Percentiles rank a stretch among this genome's conserved stretches.
These are phyloP conservation scores for Microctonus aethiopoides DNA, from an alignment of 2,888 invertebrate species.

Conservation along the genomic window DNA sequence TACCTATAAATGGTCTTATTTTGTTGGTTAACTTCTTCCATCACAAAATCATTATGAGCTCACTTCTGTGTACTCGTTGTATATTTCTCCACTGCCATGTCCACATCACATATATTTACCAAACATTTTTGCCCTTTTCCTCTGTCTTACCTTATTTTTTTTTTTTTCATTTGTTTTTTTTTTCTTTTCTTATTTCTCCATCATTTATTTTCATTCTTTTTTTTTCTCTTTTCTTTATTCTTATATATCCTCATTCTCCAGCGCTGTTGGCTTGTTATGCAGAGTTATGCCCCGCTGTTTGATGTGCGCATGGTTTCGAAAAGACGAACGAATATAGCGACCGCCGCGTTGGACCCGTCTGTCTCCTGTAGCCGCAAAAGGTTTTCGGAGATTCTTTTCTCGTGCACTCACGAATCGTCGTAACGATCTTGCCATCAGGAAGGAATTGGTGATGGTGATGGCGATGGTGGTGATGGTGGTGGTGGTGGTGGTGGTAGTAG, in stretches of 20 bases:
- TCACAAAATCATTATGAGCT: not conserved
- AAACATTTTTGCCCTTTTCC: slow-evolving; percentile 40
- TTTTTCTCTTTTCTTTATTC: slow-evolving; percentile 32
- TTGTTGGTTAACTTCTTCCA: not conserved
- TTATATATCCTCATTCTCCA: slow-evolving; percentile 42
- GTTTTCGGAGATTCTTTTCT: slow-evolving; percentile 31
- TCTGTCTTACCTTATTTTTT: not conserved
- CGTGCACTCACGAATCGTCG: slow-evolving; percentile 24
- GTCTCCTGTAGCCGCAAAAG: slow-evolving; percentile 36
- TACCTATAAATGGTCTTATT: not conserved
- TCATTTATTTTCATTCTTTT: slow-evolving; percentile 37
- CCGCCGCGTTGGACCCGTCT: slow-evolving; percentile 33
- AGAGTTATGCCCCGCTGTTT: slow-evolving; percentile 48
- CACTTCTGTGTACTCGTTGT: not conserved
- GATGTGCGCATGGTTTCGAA: slow-evolving; percentile 23
- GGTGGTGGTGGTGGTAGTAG: not conserved
- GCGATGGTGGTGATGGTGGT: not conserved
- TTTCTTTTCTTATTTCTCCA: slow-evolving; percentile 26
- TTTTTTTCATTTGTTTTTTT: slow-evolving; percentile 15
- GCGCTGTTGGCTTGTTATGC: slow-evolving; percentile 47
- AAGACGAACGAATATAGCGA: slow-evolving; percentile 1
- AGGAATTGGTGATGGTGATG: slow-evolving; percentile 2
- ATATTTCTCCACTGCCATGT: slow-evolving; percentile 23
- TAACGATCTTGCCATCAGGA: slow-evolving; percentile 34
- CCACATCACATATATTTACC: slow-evolving; percentile 46